phyloP scores from a whole-genome alignment of 2,888 invertebrate genomes.

The Ectropis crepuscularia region DNA sequence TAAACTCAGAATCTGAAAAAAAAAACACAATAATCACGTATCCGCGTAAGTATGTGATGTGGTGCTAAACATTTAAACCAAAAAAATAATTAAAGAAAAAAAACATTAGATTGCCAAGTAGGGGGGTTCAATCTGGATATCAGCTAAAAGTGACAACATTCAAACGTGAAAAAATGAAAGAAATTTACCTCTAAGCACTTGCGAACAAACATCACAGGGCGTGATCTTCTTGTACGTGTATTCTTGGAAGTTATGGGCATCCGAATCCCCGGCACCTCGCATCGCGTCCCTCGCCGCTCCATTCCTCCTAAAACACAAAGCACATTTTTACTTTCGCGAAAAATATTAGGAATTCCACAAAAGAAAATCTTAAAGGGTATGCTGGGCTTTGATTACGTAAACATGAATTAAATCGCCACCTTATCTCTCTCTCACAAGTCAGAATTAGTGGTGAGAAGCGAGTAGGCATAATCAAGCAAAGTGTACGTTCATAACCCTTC shows the following conservation, averaged over 20 bases:
- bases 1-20: too few species aligned
- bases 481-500: conserved; percentile 6
- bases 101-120: too few species aligned
- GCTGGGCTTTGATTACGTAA: conserved; percentile 17
- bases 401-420: conserved; percentile 11
- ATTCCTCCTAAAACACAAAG: conserved; percentile 86
- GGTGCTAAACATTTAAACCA: too few species aligned
- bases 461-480: conserved; percentile 14
- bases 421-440: conserved; percentile 16
- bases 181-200: conserved; percentile 92
- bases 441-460: conserved; percentile 15
- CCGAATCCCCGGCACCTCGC: conserved; percentile 86
- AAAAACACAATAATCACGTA: too few species aligned
- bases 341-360: conserved; percentile 24
- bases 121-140: too few species aligned
- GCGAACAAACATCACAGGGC: conserved; percentile 96
- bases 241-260: conserved; percentile 95
- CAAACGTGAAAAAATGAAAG: conserved; percentile 3
- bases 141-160: conserved; percentile 10
- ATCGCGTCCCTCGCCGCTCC: conserved; percentile 87
- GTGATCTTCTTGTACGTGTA: conserved; percentile 98
- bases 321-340: conserved; percentile 34
- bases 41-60: too few species aligned
- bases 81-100: too few species aligned
- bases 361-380: conserved; percentile 13